Evolutionary conservation across 1,140 invertebrate genomes (phyloP), one percentile per base, ranked within the genome.

Genomic region (Forficula auricularia): DNA sequence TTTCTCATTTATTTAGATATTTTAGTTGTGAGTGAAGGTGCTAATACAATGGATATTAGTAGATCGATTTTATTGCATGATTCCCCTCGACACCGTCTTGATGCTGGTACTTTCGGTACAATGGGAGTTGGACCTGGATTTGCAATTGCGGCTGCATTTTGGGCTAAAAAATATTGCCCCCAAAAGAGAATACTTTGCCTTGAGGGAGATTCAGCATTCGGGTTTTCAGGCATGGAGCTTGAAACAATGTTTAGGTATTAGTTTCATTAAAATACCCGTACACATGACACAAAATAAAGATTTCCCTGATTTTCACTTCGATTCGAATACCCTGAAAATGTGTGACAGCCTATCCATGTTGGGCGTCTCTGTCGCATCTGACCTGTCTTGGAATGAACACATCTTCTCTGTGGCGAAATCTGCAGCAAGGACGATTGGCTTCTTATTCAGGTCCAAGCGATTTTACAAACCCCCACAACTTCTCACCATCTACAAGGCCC

Each of bases 41-140:
- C 91, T 9, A 96, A 96, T 58, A 98, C 92, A 1, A 98, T 98
- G 92, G 91, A 96, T 54, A 96, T 96, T 55, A 89, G 91, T 2
- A 70, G 91, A 35, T 79, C 87, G 0, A 77, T 96, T 60, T 61
- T 97, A 13, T 62, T 79, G 2, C 94, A 95, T 56, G 67, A 71
- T 42, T 59, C 77, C 38, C 86, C 90, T 0, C 64, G 87, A 33
- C 87, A 92, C 58, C 71, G 90, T 32, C 62, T 89, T 19, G 89
- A 87, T 60, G 82, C 84, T n/a, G 83, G 80, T 60, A 90, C 90
- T 10, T 96, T 94, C 66, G 91, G 89, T 13, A 96, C 91, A 0
- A 96, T 97, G 90, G 91, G 91, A 12, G 88, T 97, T 40, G 92
- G 92, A 13, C 70, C 81, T 2, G 91, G 90, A 12, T 97, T 88